Evolutionary conservation across 1,140 invertebrate species (phyloP).

Genomic region (Notospermus geniculatus): DNA sequence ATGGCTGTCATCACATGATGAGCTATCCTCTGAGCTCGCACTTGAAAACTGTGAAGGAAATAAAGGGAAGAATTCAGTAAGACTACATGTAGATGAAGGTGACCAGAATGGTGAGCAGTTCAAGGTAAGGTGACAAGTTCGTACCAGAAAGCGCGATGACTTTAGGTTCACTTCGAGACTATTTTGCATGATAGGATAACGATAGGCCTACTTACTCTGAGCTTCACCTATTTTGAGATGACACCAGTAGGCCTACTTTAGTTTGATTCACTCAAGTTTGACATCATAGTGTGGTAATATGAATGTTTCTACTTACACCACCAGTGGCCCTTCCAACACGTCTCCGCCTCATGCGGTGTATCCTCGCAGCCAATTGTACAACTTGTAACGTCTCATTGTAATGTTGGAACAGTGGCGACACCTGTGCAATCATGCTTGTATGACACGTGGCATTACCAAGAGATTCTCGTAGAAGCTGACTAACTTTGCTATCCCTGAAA

Average conservation of each 20-base stretch:
- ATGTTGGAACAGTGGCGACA: conserved; percentile 77
- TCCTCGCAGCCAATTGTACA: conserved; percentile 87
- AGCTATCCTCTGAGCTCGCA: conserved; percentile 50
- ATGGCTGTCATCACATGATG: conserved; percentile 45
- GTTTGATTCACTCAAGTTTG: too few relatives aligned
- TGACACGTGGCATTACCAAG: conserved; percentile 89
- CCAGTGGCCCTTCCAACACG: conserved; percentile 55
- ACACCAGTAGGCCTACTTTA: too few relatives aligned
- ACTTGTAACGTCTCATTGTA: conserved; percentile 91
- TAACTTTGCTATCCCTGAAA: conserved; percentile 82
- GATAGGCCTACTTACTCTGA: too few relatives aligned
- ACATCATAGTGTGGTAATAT: too few relatives aligned
- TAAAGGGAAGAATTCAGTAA: neutral
- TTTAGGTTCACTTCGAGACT: too few relatives aligned
- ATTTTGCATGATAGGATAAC: too few relatives aligned
- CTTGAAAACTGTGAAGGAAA: conserved; percentile 47
- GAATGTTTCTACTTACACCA: conserved; percentile 4
- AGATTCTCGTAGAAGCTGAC: conserved; percentile 87
- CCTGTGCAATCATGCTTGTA: conserved; percentile 92
- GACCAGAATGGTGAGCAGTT: too few relatives aligned
- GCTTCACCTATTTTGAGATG: too few relatives aligned
- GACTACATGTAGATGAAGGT: too few relatives aligned
- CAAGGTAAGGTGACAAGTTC: too few relatives aligned
- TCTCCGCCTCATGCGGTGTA: conserved; percentile 83
- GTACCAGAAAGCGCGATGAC: too few relatives aligned